Conservation (phyloP, 2,888 invertebrate genomes). For the Calameuta idolon region DNA sequence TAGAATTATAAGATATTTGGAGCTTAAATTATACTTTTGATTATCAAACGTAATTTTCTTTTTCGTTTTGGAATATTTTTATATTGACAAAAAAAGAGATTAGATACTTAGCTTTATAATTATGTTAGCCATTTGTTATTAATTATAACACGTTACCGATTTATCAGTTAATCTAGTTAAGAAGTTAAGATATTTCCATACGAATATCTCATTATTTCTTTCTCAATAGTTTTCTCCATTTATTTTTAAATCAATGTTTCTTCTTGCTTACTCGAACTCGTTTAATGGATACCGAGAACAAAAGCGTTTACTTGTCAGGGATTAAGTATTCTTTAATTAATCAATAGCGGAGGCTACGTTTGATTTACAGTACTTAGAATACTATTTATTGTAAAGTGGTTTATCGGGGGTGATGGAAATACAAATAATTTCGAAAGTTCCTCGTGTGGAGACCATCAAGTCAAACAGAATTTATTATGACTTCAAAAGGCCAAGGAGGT, state of each 20-base stretch:
- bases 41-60: background rate
- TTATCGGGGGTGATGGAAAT: background rate
- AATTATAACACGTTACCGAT: background rate
- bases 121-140: background rate
- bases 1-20: slow-evolving; percentile 21
- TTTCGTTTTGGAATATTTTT: background rate
- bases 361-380: background rate
- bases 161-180: background rate
- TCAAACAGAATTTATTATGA: background rate
- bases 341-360: background rate
- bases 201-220: background rate
- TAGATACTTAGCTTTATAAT: background rate
- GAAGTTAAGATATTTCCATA: background rate
- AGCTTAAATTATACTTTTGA: background rate
- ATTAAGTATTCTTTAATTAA: background rate
- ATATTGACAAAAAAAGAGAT: background rate
- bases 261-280: background rate
- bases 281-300: background rate
- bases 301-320: background rate
- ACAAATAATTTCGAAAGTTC: background rate
- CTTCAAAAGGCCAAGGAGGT: background rate
- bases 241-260: background rate
- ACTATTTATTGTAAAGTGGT: background rate
- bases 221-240: background rate
- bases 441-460: background rate